A percentile compares a stretch with the other conserved stretches of the same genome.
Evolutionary conservation across 2,113 vertebrate genomes (phyloP).

Genomic region (Lathamus discolor): DNA sequence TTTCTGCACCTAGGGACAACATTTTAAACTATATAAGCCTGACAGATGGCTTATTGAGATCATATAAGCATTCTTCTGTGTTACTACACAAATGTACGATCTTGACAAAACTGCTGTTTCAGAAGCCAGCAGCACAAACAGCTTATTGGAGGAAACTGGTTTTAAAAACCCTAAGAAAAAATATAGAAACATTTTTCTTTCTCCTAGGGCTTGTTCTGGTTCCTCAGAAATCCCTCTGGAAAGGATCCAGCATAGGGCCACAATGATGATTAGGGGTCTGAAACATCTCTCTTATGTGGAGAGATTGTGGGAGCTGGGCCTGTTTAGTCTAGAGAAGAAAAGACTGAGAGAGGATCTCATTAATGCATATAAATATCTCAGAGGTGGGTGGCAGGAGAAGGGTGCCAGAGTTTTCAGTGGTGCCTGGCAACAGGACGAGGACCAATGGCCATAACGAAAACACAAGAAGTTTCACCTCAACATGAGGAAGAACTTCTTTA

Average conservation of each 20-base stretch:
- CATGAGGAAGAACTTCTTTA: background rate
- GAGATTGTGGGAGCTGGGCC: background rate
- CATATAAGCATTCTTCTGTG: background rate
- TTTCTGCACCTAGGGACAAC: constrained; percentile 20
- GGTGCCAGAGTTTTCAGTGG: background rate
- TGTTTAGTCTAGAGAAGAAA: background rate
- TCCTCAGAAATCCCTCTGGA: background rate
- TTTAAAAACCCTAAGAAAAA: background rate
- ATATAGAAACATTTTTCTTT: background rate
- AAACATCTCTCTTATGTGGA: background rate
- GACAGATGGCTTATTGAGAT: constrained; percentile 10
- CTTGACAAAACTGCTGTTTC: constrained; percentile 18
- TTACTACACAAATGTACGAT: background rate
- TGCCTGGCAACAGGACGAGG: background rate
- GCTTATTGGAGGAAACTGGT: background rate
- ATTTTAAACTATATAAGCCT: constrained; percentile 37
- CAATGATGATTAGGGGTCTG: background rate
- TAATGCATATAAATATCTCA: background rate
- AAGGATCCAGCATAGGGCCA: background rate
- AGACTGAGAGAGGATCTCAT: background rate
- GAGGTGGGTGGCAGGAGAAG: background rate
- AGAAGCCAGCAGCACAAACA: background rate
- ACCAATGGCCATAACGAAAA: background rate
- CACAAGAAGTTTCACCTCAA: background rate
- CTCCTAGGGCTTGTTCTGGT: background rate